Evolutionary conservation across 2,113 vertebrate genomes (phyloP).

Genomic region (Elaphurus davidianus): DNA sequence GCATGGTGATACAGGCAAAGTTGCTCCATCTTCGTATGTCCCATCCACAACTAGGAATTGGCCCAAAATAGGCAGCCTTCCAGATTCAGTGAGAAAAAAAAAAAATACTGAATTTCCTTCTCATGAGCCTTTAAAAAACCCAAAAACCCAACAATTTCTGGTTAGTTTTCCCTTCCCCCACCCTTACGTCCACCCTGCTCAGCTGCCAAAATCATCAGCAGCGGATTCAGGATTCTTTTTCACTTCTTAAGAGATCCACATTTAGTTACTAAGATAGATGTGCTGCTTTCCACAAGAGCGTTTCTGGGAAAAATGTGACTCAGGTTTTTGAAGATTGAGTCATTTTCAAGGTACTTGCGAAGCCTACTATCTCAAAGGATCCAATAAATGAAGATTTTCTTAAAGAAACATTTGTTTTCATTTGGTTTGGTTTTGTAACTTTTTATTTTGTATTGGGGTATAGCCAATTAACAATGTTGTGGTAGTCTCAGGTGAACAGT

Average conservation of each 20-base stretch:
- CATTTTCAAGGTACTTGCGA: background rate
- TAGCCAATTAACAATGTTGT: background rate
- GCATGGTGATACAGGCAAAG: background rate
- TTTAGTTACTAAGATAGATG: background rate
- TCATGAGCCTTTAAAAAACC: background rate
- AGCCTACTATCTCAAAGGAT: background rate
- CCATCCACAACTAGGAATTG: background rate
- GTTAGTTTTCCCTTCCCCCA: background rate
- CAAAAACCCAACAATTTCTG: background rate
- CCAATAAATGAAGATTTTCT: background rate
- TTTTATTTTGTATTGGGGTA: background rate
- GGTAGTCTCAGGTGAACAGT: background rate
- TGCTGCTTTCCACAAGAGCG: background rate
- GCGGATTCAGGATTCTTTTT: background rate
- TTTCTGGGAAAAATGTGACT: conserved; percentile 28
- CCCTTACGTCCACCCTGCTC: background rate
- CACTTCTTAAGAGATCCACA: background rate
- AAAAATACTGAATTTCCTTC: background rate
- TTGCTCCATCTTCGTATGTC: background rate
- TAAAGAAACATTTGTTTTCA: background rate
- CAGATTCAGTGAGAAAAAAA: background rate
- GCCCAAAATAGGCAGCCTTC: background rate
- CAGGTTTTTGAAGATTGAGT: background rate
- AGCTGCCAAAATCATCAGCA: background rate
- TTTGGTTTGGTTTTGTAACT: background rate